Percentiles rank a stretch among this genome's conserved stretches.
Conservation (phyloP, 1,140 invertebrate genomes). For the Pteromalus puparum region DNA sequence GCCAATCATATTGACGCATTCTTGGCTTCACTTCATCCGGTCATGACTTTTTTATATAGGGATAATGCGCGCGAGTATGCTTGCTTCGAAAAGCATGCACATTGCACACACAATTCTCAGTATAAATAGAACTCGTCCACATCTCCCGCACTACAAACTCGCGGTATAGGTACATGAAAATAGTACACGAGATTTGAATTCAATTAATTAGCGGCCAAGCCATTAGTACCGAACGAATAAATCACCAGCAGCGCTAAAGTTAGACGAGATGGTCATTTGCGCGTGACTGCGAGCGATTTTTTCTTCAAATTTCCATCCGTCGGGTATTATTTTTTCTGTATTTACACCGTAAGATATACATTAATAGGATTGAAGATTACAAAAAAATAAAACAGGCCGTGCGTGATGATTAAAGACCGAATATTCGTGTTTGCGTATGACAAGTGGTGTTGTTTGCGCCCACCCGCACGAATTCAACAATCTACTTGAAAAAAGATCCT, state of each 20-base stretch:
- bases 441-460: not conserved
- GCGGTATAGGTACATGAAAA: too few relatives aligned
- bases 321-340: not conserved
- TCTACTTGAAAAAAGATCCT: not conserved
- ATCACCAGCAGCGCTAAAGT: not conserved
- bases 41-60: too few relatives aligned
- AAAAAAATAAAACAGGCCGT: too few relatives aligned
- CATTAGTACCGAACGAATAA: not conserved
- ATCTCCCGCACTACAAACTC: not conserved
- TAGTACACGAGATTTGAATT: too few relatives aligned
- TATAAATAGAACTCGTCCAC: not conserved
- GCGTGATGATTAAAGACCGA: not conserved
- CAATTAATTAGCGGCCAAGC: not conserved
- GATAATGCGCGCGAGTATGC: not conserved
- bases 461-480: not conserved
- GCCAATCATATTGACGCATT: too few relatives aligned
- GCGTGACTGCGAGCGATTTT: not conserved
- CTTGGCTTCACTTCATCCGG: too few relatives aligned
- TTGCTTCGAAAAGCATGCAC: not conserved
- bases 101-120: not conserved
- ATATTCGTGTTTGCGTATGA: not conserved
- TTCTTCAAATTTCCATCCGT: not conserved
- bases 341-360: not conserved
- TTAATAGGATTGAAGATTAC: conserved; percentile 22
- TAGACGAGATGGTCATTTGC: not conserved